These are phyloP conservation scores for Lumbricus terrestris DNA, from an alignment of 2,888 invertebrate species.

Conservation along the genomic window DNA sequence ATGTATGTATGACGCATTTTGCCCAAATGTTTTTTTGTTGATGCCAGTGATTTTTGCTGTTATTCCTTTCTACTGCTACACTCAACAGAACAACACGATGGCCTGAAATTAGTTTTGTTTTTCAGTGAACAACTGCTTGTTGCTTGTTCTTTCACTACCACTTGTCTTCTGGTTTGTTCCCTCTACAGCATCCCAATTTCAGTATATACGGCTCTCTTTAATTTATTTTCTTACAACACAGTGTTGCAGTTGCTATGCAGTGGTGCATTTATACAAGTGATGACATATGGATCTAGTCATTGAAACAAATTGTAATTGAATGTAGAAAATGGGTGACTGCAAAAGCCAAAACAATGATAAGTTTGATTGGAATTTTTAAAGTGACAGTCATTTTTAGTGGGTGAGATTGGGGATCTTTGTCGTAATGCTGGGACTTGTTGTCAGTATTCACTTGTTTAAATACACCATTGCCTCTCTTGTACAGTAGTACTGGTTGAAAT, in stretches of 20 bases:
- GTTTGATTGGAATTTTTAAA: background rate
- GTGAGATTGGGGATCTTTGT: background rate
- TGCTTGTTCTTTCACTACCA: background rate
- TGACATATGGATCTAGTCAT: background rate
- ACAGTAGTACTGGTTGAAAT: background rate
- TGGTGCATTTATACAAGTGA: background rate
- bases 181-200: slow-evolving; percentile 3
- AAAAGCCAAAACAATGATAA: background rate
- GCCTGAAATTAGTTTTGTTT: background rate
- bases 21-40: background rate
- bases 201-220: background rate
- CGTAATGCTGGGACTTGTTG: background rate
- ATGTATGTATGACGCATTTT: background rate
- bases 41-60: slow-evolving; percentile 3
- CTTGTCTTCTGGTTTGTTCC: background rate
- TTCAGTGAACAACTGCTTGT: background rate
- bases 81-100: background rate
- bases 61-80: background rate
- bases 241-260: background rate
- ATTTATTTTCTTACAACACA: background rate
- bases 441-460: background rate
- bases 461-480: background rate
- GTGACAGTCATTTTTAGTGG: background rate
- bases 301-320: background rate
- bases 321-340: background rate